Evolutionary conservation across 2,113 vertebrate genomes (phyloP).

Genomic region (Baryphthengus martii): DNA sequence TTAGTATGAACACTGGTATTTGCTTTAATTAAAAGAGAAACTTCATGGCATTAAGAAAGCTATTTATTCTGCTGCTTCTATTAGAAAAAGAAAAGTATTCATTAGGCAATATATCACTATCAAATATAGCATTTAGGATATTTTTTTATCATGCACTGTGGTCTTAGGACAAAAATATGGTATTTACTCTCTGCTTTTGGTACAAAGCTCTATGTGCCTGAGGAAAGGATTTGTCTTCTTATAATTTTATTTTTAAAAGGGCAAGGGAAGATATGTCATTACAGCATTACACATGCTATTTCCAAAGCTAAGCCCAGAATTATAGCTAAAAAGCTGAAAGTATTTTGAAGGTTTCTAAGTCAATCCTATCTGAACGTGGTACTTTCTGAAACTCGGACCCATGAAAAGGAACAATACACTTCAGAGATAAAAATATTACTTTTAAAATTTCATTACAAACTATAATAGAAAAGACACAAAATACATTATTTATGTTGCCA

Average conservation of each 20-base stretch:
- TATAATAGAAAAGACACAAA: constrained; percentile 43
- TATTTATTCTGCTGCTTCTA: not conserved
- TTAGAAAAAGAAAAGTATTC: not conserved
- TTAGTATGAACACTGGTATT: not conserved
- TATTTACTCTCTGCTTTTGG: not conserved
- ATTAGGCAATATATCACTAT: not conserved
- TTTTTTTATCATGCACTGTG: not conserved
- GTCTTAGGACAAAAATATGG: not conserved
- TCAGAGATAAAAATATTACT: constrained; percentile 41
- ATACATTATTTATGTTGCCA: constrained; percentile 61
- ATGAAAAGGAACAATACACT: constrained; percentile 54
- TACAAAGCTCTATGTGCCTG: not conserved
- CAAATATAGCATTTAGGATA: not conserved
- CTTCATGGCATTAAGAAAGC: not conserved
- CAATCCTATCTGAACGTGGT: constrained; percentile 20
- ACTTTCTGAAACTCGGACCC: constrained; percentile 28
- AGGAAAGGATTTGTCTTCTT: not conserved
- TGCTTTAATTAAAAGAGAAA: not conserved
- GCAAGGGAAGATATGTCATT: constrained; percentile 28
- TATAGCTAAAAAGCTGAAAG: constrained; percentile 38
- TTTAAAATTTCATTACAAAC: constrained; percentile 36
- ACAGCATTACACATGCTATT: constrained; percentile 9
- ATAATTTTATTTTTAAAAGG: constrained; percentile 27
- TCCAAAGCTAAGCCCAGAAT: constrained; percentile 22
- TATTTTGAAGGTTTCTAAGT: constrained; percentile 39